phyloP scores from a whole-genome alignment of 2,888 invertebrate species.

The Drosophila acutilabella region DNA sequence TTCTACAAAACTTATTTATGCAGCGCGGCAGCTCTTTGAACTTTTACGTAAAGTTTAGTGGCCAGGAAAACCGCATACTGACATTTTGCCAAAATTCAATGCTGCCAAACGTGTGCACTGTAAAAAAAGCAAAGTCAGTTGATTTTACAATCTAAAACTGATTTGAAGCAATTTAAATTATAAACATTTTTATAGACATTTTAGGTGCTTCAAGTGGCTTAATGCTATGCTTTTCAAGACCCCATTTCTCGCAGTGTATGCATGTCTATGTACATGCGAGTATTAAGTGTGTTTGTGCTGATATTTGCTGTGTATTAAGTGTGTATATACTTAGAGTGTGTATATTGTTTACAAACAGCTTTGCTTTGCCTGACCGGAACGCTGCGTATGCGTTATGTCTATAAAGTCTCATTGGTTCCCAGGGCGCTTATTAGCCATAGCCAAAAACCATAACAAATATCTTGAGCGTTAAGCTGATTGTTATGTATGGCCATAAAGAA shows the following conservation, averaged over 20 bases:
- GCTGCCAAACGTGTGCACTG: slow-evolving; percentile 48
- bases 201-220: too few species aligned
- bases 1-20: slow-evolving; percentile 69
- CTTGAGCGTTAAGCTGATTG: slow-evolving; percentile 38
- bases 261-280: background rate
- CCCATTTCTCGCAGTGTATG: slow-evolving; percentile 4
- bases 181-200: background rate
- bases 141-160: too few species aligned
- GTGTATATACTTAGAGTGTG: slow-evolving; percentile 12
- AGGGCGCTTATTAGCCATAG: slow-evolving; percentile 40
- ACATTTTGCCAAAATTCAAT: slow-evolving; percentile 76
- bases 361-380: slow-evolving; percentile 12
- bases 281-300: slow-evolving; percentile 17
- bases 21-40: slow-evolving; percentile 72
- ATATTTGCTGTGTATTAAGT: slow-evolving; percentile 8
- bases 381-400: slow-evolving; percentile 35
- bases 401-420: slow-evolving; percentile 36
- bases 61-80: slow-evolving; percentile 72
- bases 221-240: too few species aligned
- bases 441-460: slow-evolving; percentile 5
- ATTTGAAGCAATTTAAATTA: too few species aligned
- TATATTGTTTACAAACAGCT: slow-evolving; percentile 31
- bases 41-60: slow-evolving; percentile 68
- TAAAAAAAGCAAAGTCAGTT: background rate
- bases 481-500: slow-evolving; percentile 9